phyloP scores from a whole-genome alignment of 2,113 vertebrate species.

The Taurulus bubalis region DNA sequence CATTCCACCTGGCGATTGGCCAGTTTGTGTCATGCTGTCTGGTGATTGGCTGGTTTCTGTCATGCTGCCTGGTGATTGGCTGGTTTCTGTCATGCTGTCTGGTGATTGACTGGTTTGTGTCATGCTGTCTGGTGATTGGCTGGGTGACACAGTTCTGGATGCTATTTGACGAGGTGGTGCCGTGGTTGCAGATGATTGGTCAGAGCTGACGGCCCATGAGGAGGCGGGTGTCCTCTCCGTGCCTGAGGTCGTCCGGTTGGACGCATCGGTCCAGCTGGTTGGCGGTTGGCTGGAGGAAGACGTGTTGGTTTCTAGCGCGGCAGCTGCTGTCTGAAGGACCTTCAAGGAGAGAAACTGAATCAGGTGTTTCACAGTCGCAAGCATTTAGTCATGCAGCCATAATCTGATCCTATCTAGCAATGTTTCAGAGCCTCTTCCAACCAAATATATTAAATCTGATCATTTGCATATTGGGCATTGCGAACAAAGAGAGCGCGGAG shows the following conservation, averaged over 20 bases:
- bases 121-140: background rate
- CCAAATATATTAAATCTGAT: constrained; percentile 38
- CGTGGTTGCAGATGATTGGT: constrained; percentile 28
- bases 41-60: background rate
- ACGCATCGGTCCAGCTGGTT: constrained; percentile 1
- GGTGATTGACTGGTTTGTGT: background rate
- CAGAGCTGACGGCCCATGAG: constrained; percentile 35
- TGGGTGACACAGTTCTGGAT: constrained; percentile 11
- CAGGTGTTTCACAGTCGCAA: constrained; percentile 19
- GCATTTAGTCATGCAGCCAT: background rate
- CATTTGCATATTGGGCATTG: constrained; percentile 10
- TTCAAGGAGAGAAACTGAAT: constrained; percentile 55
- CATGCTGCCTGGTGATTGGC: background rate
- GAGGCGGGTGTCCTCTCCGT: constrained; percentile 15
- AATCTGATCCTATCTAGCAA: background rate
- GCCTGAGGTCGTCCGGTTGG: constrained; percentile 17
- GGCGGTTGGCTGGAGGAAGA: constrained; percentile 33
- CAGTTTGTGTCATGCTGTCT: background rate
- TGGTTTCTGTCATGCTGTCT: background rate
- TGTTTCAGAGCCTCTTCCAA: constrained; percentile 33
- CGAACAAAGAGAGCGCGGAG: constrained; percentile 22
- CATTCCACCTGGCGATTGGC: background rate
- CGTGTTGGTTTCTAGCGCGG: constrained; percentile 56
- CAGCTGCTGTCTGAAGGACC: constrained; percentile 53
- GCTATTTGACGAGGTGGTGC: constrained; percentile 18